Conservation (phyloP, 2,113 vertebrate species). For the Gallinago paraguaiae region DNA sequence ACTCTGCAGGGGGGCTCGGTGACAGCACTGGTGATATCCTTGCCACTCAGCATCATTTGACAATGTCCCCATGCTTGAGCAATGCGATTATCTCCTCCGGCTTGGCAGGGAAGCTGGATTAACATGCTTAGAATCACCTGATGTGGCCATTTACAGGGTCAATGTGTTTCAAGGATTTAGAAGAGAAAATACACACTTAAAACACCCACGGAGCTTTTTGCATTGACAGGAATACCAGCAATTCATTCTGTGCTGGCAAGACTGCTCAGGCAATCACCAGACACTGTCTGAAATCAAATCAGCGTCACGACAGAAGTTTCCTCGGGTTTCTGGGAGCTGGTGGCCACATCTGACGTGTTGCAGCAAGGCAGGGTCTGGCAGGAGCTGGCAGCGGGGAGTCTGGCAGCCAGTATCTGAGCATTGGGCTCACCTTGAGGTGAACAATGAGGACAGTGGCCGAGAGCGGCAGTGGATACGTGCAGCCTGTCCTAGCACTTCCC, state of each 20-base stretch:
- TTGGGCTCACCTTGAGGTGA: not conserved
- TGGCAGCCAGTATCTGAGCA: not conserved
- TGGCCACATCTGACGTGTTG: not conserved
- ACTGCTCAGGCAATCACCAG: slow-evolving; percentile 2
- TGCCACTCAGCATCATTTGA: slow-evolving; percentile 28
- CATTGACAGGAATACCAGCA: not conserved
- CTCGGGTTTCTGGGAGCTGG: not conserved
- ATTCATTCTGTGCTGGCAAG: not conserved
- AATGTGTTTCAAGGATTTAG: slow-evolving; percentile 56
- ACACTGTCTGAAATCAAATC: not conserved
- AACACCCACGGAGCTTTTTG: slow-evolving; percentile 20
- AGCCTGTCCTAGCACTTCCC: not conserved
- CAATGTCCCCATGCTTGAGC: slow-evolving; percentile 20
- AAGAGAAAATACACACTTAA: slow-evolving; percentile 9
- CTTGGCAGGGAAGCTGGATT: slow-evolving; percentile 68
- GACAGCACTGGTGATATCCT: not conserved
- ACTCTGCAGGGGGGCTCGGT: not conserved
- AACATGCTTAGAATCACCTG: slow-evolving; percentile 64
- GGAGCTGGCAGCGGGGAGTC: not conserved
- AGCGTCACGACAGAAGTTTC: not conserved
- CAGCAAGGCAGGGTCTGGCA: not conserved
- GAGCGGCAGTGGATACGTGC: not conserved
- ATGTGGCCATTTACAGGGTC: slow-evolving; percentile 64
- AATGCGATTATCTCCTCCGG: slow-evolving; percentile 38
- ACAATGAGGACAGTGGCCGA: not conserved